Evolutionary conservation across 2,888 invertebrate species (phyloP).

Genomic region (Lissonota sp.): DNA sequence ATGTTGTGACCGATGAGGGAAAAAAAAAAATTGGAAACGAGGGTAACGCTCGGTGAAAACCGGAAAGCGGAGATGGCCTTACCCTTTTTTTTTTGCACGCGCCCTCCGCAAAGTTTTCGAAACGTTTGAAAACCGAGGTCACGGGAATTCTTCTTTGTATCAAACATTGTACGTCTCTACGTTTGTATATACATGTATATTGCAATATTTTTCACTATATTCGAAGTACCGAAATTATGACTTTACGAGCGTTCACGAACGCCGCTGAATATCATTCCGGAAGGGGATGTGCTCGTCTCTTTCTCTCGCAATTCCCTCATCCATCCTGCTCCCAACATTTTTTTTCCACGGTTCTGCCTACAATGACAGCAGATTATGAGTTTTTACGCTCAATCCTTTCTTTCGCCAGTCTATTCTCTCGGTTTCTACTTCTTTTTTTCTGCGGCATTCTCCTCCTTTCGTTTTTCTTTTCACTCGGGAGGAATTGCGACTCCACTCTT

Average conservation of each 20-base stretch:
- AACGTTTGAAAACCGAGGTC: slow-evolving; percentile 58
- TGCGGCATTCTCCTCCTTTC: slow-evolving; percentile 38
- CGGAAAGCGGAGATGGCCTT: slow-evolving; percentile 62
- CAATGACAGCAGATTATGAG: slow-evolving; percentile 68
- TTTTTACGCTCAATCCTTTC: slow-evolving; percentile 71
- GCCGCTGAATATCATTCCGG: slow-evolving; percentile 71
- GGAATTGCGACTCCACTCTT: slow-evolving; percentile 40
- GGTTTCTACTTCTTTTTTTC: slow-evolving; percentile 25
- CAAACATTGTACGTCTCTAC: slow-evolving; percentile 4
- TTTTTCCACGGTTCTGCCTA: slow-evolving; percentile 47
- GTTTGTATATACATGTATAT: background rate
- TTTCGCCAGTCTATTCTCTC: slow-evolving; percentile 52
- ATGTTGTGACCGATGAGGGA: slow-evolving; percentile 22
- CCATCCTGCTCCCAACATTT: slow-evolving; percentile 12
- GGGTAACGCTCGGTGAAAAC: slow-evolving; percentile 55
- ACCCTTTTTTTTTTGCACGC: slow-evolving; percentile 61
- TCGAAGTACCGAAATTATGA: slow-evolving; percentile 70
- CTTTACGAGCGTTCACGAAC: slow-evolving; percentile 77
- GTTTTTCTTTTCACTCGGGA: slow-evolving; percentile 64
- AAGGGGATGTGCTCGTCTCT: slow-evolving; percentile 66
- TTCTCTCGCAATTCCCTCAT: slow-evolving; percentile 48
- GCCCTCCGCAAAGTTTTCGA: slow-evolving; percentile 54
- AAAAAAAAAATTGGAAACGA: slow-evolving; percentile 49
- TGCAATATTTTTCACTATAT: slow-evolving; percentile 25
- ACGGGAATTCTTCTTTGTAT: slow-evolving; percentile 59